Evolutionary conservation across 2,113 vertebrate species (phyloP).

Genomic region (Grammomys dolichurus): DNA sequence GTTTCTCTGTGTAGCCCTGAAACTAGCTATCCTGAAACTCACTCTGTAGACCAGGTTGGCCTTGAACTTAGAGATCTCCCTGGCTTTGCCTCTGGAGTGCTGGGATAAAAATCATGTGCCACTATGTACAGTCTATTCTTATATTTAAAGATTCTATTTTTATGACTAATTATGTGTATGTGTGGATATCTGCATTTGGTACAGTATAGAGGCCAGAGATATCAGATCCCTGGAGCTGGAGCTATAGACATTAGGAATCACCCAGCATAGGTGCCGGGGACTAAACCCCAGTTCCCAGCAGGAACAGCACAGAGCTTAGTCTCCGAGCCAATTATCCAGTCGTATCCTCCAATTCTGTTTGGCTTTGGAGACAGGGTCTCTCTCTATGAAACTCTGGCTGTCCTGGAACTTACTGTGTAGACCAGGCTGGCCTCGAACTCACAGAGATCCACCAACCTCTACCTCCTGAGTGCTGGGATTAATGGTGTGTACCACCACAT

Average conservation of each 20-base stretch:
- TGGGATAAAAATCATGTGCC: neutral
- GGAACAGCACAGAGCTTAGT: neutral
- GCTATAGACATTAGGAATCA: neutral
- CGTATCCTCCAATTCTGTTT: neutral
- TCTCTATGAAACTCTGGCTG: neutral
- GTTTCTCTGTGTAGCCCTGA: neutral
- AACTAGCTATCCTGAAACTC: neutral
- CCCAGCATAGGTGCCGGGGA: neutral
- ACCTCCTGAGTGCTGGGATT: neutral
- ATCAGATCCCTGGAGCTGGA: neutral
- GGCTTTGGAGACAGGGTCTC: neutral
- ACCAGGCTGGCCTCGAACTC: neutral
- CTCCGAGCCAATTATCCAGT: neutral
- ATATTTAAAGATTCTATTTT: neutral
- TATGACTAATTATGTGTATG: neutral
- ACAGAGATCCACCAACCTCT: neutral
- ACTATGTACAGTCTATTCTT: neutral
- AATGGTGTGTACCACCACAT: neutral
- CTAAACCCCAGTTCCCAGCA: neutral
- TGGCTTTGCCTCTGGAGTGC: neutral
- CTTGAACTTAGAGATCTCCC: neutral
- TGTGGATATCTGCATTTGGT: neutral
- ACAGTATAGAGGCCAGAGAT: neutral
- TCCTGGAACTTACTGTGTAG: neutral
- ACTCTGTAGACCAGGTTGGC: neutral